Conservation (phyloP, 2,113 vertebrate genomes). For the Hemiprocne comata region DNA sequence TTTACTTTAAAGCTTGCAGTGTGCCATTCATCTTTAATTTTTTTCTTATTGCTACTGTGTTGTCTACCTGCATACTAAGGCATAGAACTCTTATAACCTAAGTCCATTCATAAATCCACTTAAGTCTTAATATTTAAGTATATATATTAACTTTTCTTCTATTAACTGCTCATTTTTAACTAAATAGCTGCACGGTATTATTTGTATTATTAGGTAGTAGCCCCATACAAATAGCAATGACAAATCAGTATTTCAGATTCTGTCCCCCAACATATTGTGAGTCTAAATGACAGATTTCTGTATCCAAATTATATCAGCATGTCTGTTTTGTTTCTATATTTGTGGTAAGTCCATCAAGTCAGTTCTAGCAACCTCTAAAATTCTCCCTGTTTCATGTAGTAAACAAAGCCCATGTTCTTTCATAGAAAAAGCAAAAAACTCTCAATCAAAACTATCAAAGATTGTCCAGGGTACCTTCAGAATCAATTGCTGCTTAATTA, state of each 20-base stretch:
- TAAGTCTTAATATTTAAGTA: background rate
- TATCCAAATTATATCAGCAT: background rate
- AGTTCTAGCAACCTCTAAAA: background rate
- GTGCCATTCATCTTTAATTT: background rate
- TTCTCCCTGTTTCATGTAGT: background rate
- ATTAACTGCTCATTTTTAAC: background rate
- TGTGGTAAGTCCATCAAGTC: background rate
- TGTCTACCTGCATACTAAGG: background rate
- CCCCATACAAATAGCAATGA: rapidly evolving
- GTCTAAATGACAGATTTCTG: background rate
- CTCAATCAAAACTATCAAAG: background rate
- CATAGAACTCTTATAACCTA: background rate
- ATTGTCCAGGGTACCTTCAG: background rate
- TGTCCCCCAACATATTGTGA: background rate
- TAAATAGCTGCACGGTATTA: background rate
- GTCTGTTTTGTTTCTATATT: background rate
- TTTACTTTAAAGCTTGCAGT: background rate
- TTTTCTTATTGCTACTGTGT: background rate
- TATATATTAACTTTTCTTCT: background rate
- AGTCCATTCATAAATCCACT: background rate
- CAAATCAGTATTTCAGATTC: background rate
- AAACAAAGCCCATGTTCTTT: background rate
- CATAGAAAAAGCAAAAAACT: background rate
- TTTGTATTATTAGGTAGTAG: background rate
- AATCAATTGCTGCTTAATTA: conserved; percentile 59